Base-by-base conservation (phyloP, 2,797 vertebrate species). In the Paedocypris micromegethes region DNA sequence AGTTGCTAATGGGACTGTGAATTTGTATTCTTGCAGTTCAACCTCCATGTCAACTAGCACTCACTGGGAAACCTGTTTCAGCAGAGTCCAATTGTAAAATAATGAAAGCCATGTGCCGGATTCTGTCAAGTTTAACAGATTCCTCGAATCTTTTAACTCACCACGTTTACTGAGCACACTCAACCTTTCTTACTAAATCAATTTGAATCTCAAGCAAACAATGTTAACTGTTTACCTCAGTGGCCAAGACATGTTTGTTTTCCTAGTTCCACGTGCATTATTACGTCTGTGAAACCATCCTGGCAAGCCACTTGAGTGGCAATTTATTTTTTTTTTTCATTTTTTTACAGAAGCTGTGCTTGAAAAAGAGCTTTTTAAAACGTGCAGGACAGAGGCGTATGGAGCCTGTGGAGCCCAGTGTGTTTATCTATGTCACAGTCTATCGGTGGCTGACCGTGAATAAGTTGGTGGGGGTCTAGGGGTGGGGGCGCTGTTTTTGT, bases 361-460 rank as follows among this genome's bases (percentile, higher is more conserved):
- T 64, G 56, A 66, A 72, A 70, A 66, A 74, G 58, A 42, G 64
- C 58, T 74, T 68, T 77, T 73, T 70, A 59, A 74, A 67, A 77
- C 55, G 67, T 66, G 9, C 66, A 60, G 74, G 66, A 73, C 64
- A 66, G 72, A 74, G 72, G 73, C 74, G 73, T 67, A 45, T 68
- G 72, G 48, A 72, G 72, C 68, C 68, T 45, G 59, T 64, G 61
- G 74, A 74, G 63, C 63, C 47, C 47, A 76, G 76, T 75, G 73
- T 79, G 76, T 85, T 82, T 66, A 83, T 84, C 79, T 85, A 76
- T 78, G 79, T 81, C 78, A 80, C 78, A 80, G 76, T 80, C 78
- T 77, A 78, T 75, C 77, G 72, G 79, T 72, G 76, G 74, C 81
- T 77, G 75, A 74, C 75, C 69, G 66, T 78, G 75, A 82, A 80